A percentile compares a stretch with the other conserved stretches of the same genome.
Evolutionary conservation across 1,140 invertebrate species (phyloP).

Genomic region (Eriocheir sinensis): DNA sequence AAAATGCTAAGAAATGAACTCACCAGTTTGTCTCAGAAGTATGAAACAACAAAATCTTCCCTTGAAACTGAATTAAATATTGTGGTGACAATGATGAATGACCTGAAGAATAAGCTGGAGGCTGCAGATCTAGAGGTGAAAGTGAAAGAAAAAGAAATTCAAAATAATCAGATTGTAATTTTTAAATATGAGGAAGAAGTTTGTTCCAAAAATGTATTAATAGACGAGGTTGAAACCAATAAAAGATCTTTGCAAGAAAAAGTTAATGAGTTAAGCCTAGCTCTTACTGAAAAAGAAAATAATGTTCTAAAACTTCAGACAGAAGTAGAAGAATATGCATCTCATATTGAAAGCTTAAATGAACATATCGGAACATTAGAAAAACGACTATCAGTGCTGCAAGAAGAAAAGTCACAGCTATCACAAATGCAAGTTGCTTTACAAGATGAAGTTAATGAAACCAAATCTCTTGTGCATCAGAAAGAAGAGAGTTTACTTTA

Average conservation of each 20-base stretch:
- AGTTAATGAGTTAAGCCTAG: not conserved
- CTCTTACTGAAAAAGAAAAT: conserved; percentile 63
- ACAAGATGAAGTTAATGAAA: conserved; percentile 52
- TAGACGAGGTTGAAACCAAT: conserved; percentile 50
- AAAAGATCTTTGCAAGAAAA: conserved; percentile 36
- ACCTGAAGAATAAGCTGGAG: conserved; percentile 77
- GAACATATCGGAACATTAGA: conserved; percentile 21
- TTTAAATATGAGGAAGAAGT: conserved; percentile 77
- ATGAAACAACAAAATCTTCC: conserved; percentile 80
- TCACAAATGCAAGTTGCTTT: not conserved
- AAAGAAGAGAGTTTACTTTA: conserved; percentile 52
- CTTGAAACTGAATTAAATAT: conserved; percentile 79
- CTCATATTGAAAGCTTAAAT: conserved; percentile 37
- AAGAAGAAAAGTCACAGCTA: conserved; percentile 57
- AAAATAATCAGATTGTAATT: conserved; percentile 73
- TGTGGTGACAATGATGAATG: conserved; percentile 79
- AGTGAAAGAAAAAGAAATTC: conserved; percentile 70
- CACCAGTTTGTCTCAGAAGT: conserved; percentile 59
- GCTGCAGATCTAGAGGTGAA: conserved; percentile 25
- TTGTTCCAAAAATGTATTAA: conserved; percentile 67
- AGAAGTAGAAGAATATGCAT: conserved; percentile 54
- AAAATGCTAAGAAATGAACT: conserved; percentile 76
- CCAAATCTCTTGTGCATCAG: conserved; percentile 28
- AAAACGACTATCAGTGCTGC: conserved; percentile 41
- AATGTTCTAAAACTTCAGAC: conserved; percentile 24